phyloP scores from a whole-genome alignment of 1,140 invertebrate genomes.

The Chlorops oryzae region DNA sequence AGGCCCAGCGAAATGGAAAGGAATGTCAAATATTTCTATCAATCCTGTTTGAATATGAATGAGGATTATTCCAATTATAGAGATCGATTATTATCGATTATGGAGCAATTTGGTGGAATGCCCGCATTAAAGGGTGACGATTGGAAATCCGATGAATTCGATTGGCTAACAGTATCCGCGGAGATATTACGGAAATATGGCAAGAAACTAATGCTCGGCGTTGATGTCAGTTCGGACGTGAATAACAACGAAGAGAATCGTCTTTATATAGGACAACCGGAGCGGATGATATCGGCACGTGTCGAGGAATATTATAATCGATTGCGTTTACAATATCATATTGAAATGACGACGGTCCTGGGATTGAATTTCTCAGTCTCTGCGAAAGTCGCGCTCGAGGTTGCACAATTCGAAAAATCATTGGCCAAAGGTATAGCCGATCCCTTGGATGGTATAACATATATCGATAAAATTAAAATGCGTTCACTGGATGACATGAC shows the following conservation, averaged over 20 bases:
- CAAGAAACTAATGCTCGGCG: constrained; percentile 49
- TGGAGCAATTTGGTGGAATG: constrained; percentile 67
- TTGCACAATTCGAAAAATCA: constrained; percentile 12
- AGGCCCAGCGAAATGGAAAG: constrained; percentile 31
- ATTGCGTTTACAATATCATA: constrained; percentile 7
- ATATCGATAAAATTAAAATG: constrained; percentile 23
- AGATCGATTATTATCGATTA: constrained; percentile 50
- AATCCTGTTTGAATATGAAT: constrained; percentile 44
- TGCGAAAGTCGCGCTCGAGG: constrained; percentile 14
- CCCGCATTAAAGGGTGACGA: constrained; percentile 58
- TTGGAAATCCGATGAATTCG: constrained; percentile 57
- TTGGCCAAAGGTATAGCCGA: constrained; percentile 16
- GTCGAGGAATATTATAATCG: constrained; percentile 10
- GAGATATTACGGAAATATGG: constrained; percentile 56
- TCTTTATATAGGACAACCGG: constrained; percentile 29
- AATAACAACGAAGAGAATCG: constrained; percentile 29
- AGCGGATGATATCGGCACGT: constrained; percentile 15
- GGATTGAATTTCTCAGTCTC: constrained; percentile 18
- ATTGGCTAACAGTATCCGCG: constrained; percentile 60
- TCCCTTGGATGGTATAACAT: constrained; percentile 14
- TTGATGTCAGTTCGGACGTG: constrained; percentile 24
- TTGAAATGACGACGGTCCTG: constrained; percentile 19
- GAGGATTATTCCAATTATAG: constrained; percentile 52
- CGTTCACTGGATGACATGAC: constrained; percentile 25
- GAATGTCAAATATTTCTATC: constrained; percentile 38